phyloP scores from a whole-genome alignment of 1,140 invertebrate genomes.

The Euwallacea fornicatus region DNA sequence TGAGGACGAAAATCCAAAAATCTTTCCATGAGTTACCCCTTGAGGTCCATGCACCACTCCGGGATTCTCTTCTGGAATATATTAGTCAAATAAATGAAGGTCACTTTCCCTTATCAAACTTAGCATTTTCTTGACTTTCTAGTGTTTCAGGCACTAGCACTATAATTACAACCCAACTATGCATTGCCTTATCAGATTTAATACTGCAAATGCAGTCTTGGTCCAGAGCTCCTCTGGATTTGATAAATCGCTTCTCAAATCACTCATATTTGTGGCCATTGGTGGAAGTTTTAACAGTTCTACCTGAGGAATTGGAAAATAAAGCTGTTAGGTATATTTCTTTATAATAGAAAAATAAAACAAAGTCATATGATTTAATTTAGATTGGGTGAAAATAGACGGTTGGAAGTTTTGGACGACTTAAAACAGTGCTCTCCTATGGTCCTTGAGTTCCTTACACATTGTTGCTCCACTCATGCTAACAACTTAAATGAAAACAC shows the following conservation, averaged over 20 bases:
- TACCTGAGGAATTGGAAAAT: conserved; percentile 95
- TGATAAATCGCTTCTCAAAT: conserved; percentile 73
- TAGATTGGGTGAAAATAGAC: conserved; percentile 81
- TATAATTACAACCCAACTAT: conserved; percentile 89
- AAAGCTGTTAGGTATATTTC: conserved; percentile 64
- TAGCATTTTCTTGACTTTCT: conserved; percentile 1
- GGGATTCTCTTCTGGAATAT: conserved; percentile 91
- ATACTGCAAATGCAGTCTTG: conserved; percentile 92
- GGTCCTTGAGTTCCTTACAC: conserved; percentile 75
- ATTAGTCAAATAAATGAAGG: conserved; percentile 78
- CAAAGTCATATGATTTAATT: conserved; percentile 51
- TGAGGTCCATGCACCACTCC: conserved; percentile 79
- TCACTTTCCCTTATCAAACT: not conserved
- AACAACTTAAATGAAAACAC: conserved; percentile 58
- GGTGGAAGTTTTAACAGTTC: conserved; percentile 87
- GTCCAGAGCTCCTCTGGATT: conserved; percentile 84
- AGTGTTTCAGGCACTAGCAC: conserved; percentile 64
- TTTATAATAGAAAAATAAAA: not conserved
- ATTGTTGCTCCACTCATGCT: conserved; percentile 64
- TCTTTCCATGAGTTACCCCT: conserved; percentile 91
- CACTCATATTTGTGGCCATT: conserved; percentile 73
- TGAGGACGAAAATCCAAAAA: conserved; percentile 92
- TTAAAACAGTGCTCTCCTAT: conserved; percentile 67
- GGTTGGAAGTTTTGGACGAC: conserved; percentile 79
- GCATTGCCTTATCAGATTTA: conserved; percentile 89